These are phyloP conservation scores for Carassius gibelio DNA, from an alignment of 2,113 vertebrate genomes.

Conservation along the genomic window DNA sequence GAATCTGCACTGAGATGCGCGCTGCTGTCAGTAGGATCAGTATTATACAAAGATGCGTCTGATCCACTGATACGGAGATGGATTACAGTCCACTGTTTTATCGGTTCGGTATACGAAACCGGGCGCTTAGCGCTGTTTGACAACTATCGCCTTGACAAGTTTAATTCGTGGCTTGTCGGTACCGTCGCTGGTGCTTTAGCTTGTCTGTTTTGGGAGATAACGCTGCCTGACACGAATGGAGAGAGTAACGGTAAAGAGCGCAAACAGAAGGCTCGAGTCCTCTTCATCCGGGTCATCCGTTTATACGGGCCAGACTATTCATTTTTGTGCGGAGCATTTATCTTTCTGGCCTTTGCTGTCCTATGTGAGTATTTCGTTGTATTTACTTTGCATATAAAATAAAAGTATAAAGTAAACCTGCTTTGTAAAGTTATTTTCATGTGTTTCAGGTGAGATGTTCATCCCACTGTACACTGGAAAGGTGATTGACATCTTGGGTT, in stretches of 20 bases:
- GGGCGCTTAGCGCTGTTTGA: constrained; percentile 43
- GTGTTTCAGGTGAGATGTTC: constrained; percentile 66
- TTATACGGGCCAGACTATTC: constrained; percentile 59
- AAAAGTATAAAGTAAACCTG: neutral
- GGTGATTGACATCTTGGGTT: constrained; percentile 81
- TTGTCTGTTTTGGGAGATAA: constrained; percentile 74
- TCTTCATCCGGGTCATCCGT: constrained; percentile 68
- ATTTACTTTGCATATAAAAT: neutral
- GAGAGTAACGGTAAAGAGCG: neutral
- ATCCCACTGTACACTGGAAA: constrained; percentile 78
- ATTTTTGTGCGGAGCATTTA: constrained; percentile 60
- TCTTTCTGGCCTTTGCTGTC: constrained; percentile 73
- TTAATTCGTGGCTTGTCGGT: constrained; percentile 58
- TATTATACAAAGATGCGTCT: neutral
- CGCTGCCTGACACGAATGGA: constrained; percentile 59
- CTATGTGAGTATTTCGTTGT: constrained; percentile 68
- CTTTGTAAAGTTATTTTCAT: constrained; percentile 33
- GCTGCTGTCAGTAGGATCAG: rapidly evolving
- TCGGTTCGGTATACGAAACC: constrained; percentile 67
- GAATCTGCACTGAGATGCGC: constrained; percentile 57
- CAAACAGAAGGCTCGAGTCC: constrained; percentile 59
- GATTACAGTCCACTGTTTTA: constrained; percentile 53
- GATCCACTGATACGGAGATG: constrained; percentile 41
- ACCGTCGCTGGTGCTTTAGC: constrained; percentile 62
- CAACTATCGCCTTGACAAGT: constrained; percentile 21